Conservation (phyloP, 2,797 vertebrate species). For the Florisuga fusca region DNA sequence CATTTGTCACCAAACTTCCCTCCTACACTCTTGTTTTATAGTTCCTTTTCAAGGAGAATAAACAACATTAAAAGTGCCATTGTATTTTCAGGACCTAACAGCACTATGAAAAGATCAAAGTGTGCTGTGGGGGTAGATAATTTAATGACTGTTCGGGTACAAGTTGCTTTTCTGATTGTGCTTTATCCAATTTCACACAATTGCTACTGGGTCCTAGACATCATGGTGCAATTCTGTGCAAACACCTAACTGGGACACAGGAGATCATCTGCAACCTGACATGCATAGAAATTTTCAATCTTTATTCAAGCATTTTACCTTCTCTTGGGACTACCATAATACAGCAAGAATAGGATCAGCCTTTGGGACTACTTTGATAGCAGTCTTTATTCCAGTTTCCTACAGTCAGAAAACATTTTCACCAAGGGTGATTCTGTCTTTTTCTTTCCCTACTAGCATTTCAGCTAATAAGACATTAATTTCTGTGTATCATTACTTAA, state of each 20-base stretch:
- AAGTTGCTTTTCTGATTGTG: neutral
- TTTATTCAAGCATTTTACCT: neutral
- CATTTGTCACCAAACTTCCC: neutral
- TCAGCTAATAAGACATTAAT: neutral
- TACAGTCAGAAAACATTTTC: neutral
- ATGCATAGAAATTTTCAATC: neutral
- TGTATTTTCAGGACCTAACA: neutral
- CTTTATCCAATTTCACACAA: neutral
- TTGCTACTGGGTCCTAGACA: rapidly evolving
- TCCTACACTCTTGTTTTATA: neutral
- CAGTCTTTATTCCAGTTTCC: neutral
- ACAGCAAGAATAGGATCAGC: neutral
- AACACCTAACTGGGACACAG: neutral
- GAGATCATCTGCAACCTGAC: neutral
- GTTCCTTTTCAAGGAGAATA: neutral
- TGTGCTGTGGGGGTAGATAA: neutral
- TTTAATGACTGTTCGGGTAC: neutral
- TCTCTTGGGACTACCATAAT: neutral
- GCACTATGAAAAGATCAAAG: neutral
- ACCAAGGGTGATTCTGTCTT: neutral
- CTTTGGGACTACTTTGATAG: neutral
- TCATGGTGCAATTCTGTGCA: neutral
- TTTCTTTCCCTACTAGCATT: neutral
- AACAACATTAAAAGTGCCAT: neutral
- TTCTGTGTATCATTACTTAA: neutral